phyloP scores from a whole-genome alignment of 2,888 invertebrate genomes.

The Acronicta aceris region DNA sequence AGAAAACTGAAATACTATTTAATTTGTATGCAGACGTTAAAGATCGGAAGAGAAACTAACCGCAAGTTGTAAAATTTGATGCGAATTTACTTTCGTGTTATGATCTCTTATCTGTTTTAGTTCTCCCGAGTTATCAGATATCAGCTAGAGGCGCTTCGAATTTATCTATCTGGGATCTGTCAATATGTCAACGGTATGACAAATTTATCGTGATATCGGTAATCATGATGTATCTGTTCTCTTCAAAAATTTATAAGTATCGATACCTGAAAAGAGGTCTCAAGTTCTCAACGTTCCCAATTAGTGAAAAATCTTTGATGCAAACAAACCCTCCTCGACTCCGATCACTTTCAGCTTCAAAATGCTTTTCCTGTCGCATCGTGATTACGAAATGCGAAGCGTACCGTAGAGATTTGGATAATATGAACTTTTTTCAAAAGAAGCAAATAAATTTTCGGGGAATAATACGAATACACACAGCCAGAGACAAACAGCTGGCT shows the following conservation, averaged over 20 bases:
- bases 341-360: slow-evolving; percentile 55
- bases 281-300: slow-evolving; percentile 46
- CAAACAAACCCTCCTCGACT: slow-evolving; percentile 33
- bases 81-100: slow-evolving; percentile 37
- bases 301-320: slow-evolving; percentile 55
- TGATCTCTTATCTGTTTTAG: slow-evolving; percentile 60
- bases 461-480: slow-evolving; percentile 10
- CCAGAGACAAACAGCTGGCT: slow-evolving; percentile 23
- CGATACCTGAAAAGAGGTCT: slow-evolving; percentile 34
- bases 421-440: slow-evolving; percentile 54
- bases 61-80: slow-evolving; percentile 45
- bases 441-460: slow-evolving; percentile 40
- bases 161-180: slow-evolving; percentile 78
- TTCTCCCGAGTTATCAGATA: slow-evolving; percentile 73
- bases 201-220: slow-evolving; percentile 73
- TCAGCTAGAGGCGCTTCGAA: slow-evolving; percentile 62
- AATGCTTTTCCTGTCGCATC: slow-evolving; percentile 65
- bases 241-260: slow-evolving; percentile 40
- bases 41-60: slow-evolving; percentile 50
- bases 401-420: slow-evolving; percentile 59
- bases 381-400: slow-evolving; percentile 65
- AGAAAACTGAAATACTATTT: slow-evolving; percentile 55
- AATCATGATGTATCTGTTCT: slow-evolving; percentile 56
- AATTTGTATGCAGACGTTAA: slow-evolving; percentile 47
- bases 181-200: slow-evolving; percentile 79